Conservation (phyloP, 1,140 invertebrate species). For the Bombus confusus region DNA sequence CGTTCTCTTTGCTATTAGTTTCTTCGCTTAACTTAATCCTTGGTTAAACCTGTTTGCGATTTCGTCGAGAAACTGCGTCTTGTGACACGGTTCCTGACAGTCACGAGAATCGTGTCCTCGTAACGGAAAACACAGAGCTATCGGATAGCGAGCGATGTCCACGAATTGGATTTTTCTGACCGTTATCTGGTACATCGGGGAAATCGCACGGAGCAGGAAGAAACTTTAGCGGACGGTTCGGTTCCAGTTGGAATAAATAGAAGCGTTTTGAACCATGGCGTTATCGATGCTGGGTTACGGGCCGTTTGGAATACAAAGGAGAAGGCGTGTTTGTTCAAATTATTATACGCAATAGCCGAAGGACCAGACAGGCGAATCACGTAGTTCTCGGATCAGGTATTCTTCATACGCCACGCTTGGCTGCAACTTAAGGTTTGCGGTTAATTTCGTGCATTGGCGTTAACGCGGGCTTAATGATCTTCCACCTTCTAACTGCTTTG, state of each 20-base stretch:
- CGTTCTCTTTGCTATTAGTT: background rate
- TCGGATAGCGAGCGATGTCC: background rate
- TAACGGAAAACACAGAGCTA: too few relatives aligned
- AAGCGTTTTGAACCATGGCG: background rate
- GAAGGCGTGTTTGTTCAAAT: conserved; percentile 38
- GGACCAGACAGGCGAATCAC: conserved; percentile 42
- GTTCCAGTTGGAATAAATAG: background rate
- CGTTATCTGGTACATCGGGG: background rate
- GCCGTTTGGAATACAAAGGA: conserved; percentile 33
- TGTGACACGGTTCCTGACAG: background rate
- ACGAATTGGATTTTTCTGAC: background rate
- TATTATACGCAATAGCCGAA: conserved; percentile 24
- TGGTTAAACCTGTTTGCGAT: background rate
- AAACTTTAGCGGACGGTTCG: background rate
- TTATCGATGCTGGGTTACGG: conserved; percentile 17
- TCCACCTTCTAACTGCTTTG: background rate
- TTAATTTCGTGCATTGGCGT: conserved; percentile 33
- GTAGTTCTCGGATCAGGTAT: conserved; percentile 45
- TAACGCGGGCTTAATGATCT: background rate
- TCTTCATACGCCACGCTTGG: conserved; percentile 20
- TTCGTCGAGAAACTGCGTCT: background rate
- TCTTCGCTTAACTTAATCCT: background rate
- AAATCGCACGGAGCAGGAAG: background rate
- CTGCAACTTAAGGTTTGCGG: background rate
- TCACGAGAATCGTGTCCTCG: background rate